Evolutionary conservation across 1,140 invertebrate species (phyloP).

Genomic region (Nilaparvata lugens): DNA sequence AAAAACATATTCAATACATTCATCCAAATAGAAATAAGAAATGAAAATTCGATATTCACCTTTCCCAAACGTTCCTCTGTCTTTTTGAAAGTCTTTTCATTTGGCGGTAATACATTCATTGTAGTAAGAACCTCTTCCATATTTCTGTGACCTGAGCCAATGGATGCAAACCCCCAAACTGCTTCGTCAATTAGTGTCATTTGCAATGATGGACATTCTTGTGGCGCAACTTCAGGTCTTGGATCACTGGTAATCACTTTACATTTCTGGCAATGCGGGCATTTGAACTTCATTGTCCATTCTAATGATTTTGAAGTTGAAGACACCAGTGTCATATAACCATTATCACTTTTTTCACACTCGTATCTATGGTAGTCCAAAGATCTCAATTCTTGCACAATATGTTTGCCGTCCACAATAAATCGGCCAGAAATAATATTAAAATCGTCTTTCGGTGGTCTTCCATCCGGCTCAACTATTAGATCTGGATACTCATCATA

Average conservation of each 20-base stretch:
- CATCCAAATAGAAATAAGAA: background rate
- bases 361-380: slow-evolving; percentile 10
- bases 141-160: slow-evolving; percentile 12
- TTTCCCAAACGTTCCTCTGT: slow-evolving; percentile 8
- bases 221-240: slow-evolving; percentile 4
- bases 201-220: background rate
- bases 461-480: slow-evolving; percentile 1
- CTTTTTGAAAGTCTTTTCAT: slow-evolving; percentile 3
- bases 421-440: slow-evolving; percentile 8
- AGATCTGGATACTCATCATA: slow-evolving; percentile 2
- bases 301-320: background rate
- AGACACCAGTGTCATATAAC: slow-evolving; percentile 2
- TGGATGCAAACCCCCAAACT: slow-evolving; percentile 10
- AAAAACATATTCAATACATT: slow-evolving; percentile 5
- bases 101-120: slow-evolving; percentile 5
- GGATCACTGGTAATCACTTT: slow-evolving; percentile 2
- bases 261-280: slow-evolving; percentile 1
- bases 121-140: slow-evolving; percentile 9
- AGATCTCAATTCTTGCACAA: slow-evolving; percentile 8
- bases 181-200: slow-evolving; percentile 7
- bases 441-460: slow-evolving; percentile 4
- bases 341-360: slow-evolving; percentile 7
- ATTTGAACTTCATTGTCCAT: slow-evolving; percentile 7
- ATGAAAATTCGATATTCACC: background rate
- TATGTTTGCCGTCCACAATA: slow-evolving; percentile 8